These are phyloP conservation scores for Diarsia brunnea DNA, from an alignment of 2,888 invertebrate genomes.

Conservation along the genomic window DNA sequence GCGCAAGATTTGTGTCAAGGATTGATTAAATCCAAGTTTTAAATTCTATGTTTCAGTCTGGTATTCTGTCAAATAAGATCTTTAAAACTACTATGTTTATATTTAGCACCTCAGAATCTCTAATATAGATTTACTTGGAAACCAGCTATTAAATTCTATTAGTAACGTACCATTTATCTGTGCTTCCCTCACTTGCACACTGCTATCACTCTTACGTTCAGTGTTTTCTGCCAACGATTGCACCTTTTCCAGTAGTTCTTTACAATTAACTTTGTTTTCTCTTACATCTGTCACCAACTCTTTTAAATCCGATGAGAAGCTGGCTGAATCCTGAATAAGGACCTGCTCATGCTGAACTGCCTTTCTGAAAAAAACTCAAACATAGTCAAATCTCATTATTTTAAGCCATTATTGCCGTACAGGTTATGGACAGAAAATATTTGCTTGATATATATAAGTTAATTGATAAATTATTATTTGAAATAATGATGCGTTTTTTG, in stretches of 20 bases:
- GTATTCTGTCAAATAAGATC: not conserved
- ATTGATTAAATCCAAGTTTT: not conserved
- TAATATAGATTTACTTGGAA: not conserved
- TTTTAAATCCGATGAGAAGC: constrained; percentile 88
- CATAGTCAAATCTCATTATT: not conserved
- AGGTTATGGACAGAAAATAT: not conserved
- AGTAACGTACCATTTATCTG: constrained; percentile 87
- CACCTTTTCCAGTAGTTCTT: constrained; percentile 87
- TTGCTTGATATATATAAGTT: not conserved
- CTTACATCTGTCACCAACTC: constrained; percentile 86
- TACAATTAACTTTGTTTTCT: constrained; percentile 85
- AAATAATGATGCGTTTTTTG: not conserved
- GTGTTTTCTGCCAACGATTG: constrained; percentile 84
- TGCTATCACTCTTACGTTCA: constrained; percentile 85
- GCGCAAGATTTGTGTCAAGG: not conserved
- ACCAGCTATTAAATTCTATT: not conserved
- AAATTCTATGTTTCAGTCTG: too few species aligned
- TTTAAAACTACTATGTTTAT: not conserved
- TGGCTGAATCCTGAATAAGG: constrained; percentile 87
- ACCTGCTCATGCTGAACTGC: constrained; percentile 89
- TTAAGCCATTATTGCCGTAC: not conserved
- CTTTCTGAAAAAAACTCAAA: constrained; percentile 77
- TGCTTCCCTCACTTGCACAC: constrained; percentile 88
- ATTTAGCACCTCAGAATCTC: not conserved
- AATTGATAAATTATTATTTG: not conserved